Conservation (phyloP, 2,888 invertebrate species). For the Tipula lateralis region DNA sequence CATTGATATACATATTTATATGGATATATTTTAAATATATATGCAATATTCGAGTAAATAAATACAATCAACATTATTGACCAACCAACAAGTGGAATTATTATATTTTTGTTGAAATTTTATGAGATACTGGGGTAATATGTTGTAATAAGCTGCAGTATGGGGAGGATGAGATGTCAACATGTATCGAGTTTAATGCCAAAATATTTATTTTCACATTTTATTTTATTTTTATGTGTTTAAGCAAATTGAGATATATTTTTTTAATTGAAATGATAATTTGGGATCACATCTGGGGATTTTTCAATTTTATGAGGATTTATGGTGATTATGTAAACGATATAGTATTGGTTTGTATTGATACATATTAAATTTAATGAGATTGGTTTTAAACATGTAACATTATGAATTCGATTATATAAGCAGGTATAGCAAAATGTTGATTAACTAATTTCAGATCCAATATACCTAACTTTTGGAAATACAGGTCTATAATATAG, state of each 20-base stretch:
- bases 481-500: too few species aligned
- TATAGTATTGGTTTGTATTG: too few species aligned
- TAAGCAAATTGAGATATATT: neutral
- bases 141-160: neutral
- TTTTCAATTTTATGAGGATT: neutral
- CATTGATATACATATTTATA: too few species aligned
- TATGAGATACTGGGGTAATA: neutral
- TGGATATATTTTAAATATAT: too few species aligned
- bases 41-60: too few species aligned
- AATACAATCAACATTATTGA: neutral
- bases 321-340: neutral
- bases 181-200: neutral
- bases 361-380: too few species aligned
- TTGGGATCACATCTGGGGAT: constrained; percentile 19
- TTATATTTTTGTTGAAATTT: neutral
- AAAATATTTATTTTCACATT: neutral
- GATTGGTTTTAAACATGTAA: too few species aligned
- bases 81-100: neutral
- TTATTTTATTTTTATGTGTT: neutral
- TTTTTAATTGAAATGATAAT: constrained; percentile 11
- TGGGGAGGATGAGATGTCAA: neutral
- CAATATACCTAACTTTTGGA: too few species aligned
- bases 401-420: too few species aligned
- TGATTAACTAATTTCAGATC: too few species aligned
- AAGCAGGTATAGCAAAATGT: too few species aligned